A percentile compares a stretch with the other conserved stretches of the same genome.
Conservation (phyloP, 2,888 invertebrate species). For the Cactoblastis cactorum region DNA sequence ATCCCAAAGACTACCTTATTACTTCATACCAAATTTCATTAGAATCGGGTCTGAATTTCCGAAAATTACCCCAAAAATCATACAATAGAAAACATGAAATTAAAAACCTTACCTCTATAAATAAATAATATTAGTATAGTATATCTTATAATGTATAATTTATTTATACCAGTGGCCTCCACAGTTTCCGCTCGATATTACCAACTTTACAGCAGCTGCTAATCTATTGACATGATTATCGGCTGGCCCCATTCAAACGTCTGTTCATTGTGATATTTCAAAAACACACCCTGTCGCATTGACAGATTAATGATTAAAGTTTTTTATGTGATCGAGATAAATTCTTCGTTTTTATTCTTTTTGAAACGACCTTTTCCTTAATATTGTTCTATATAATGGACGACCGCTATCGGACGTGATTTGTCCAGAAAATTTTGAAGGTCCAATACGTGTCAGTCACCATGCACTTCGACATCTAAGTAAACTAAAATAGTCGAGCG, state of each 20-base stretch:
- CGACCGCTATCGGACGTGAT: conserved; percentile 16
- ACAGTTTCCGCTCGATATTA: conserved; percentile 32
- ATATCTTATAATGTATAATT: neutral
- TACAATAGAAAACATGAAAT: no score
- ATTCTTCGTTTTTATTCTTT: conserved; percentile 9
- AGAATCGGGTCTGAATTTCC: no score
- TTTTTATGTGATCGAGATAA: neutral
- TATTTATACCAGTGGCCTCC: conserved; percentile 15
- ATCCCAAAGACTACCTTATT: no score
- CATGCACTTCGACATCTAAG: conserved; percentile 76
- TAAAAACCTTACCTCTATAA: no score
- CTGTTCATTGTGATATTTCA: conserved; percentile 7
- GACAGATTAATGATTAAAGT: neutral
- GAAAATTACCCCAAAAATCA: no score
- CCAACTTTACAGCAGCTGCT: conserved; percentile 24
- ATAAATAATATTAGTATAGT: no score
- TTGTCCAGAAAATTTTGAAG: conserved; percentile 47
- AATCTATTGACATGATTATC: conserved; percentile 33
- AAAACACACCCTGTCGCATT: neutral
- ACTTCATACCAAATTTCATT: no score
- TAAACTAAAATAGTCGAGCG: conserved; percentile 77
- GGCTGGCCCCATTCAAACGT: conserved; percentile 28
- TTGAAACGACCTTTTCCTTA: conserved; percentile 11
- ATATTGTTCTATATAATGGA: neutral
- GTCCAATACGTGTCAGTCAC: conserved; percentile 58